Conservation (phyloP, 2,888 invertebrate species). For the Ecdyonurus torrentis region DNA sequence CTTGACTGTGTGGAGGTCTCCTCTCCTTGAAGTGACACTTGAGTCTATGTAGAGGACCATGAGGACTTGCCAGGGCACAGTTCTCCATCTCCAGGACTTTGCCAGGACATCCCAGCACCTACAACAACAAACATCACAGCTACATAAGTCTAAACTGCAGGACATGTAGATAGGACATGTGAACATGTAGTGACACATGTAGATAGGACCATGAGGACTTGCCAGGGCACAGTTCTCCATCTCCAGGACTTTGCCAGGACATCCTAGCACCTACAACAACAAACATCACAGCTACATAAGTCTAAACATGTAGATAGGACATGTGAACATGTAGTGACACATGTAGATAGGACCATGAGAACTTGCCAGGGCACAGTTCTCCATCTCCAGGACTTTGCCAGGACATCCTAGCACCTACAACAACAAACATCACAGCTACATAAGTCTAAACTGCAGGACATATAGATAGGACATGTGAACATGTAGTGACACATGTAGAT, state of each 20-base stretch:
- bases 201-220: conserved; percentile 8
- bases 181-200: too few relatives aligned
- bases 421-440: neutral
- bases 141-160: too few relatives aligned
- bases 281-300: too few relatives aligned
- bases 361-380: conserved; percentile 7
- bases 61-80: conserved; percentile 5
- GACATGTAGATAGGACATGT: too few relatives aligned
- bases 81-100: conserved; percentile 8
- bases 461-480: too few relatives aligned
- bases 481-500: too few relatives aligned
- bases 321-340: neutral
- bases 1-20: neutral
- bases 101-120: neutral
- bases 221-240: conserved; percentile 5
- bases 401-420: neutral
- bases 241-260: conserved; percentile 3
- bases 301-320: neutral
- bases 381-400: conserved; percentile 6
- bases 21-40: neutral
- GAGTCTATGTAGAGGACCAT: conserved; percentile 5
- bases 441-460: too few relatives aligned
- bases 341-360: conserved; percentile 6
- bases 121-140: neutral
- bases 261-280: neutral